phyloP scores from a whole-genome alignment of 2,888 invertebrate species.

The Calliphora vomitoria region DNA sequence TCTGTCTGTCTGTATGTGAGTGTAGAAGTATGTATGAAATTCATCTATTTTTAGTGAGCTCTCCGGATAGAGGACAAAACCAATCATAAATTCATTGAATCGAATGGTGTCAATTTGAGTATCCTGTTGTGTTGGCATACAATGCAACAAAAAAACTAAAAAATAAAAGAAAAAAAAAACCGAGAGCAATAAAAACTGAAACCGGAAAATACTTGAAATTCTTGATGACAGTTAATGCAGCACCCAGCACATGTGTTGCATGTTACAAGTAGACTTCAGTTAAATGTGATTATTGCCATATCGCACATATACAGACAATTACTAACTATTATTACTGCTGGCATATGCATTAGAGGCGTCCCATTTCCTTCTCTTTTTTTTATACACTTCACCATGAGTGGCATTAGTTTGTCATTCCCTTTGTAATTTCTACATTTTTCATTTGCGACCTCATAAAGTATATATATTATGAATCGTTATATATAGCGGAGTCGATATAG shows the following conservation, averaged over 20 bases:
- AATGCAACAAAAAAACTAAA: slow-evolving; percentile 12
- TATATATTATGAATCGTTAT: too few relatives aligned
- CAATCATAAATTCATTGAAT: slow-evolving; percentile 72
- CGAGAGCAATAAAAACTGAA: neutral
- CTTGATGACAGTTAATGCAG: slow-evolving; percentile 65
- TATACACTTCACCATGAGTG: too few relatives aligned
- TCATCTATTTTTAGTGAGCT: slow-evolving; percentile 31
- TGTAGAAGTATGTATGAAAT: slow-evolving; percentile 4
- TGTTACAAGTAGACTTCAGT: slow-evolving; percentile 61
- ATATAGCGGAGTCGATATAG: too few relatives aligned
- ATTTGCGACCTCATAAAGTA: too few relatives aligned
- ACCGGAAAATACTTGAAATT: slow-evolving; percentile 56
- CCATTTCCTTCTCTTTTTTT: too few relatives aligned
- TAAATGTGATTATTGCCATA: slow-evolving; percentile 61
- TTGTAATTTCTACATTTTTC: too few relatives aligned
- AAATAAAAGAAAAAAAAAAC: neutral
- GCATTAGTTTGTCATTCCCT: too few relatives aligned
- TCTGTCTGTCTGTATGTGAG: neutral
- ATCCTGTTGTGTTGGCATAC: slow-evolving; percentile 37
- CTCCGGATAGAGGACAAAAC: slow-evolving; percentile 46
- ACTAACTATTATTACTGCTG: too few relatives aligned
- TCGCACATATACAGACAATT: neutral
- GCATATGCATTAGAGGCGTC: too few relatives aligned
- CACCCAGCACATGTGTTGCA: slow-evolving; percentile 58
- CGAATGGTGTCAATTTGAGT: slow-evolving; percentile 72